Conservation (phyloP, 2,888 invertebrate genomes). For the Tuta absoluta region DNA sequence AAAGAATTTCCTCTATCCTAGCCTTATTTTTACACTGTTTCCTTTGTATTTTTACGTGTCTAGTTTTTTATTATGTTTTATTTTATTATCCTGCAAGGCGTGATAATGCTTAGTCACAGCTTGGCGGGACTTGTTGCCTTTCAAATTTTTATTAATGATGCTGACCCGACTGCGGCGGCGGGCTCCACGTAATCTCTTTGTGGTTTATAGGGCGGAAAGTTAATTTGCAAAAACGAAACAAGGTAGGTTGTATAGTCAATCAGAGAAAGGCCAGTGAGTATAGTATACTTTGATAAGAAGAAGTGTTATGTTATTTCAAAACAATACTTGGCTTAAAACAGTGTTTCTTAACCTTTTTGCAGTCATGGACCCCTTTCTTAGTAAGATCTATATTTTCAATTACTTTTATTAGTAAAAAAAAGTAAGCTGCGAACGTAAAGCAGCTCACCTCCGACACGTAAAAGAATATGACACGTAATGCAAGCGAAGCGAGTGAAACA, state of each 20-base stretch:
- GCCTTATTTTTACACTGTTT: neutral
- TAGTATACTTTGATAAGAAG: neutral
- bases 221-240: conserved; percentile 23
- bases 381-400: no score
- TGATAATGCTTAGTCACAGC: conserved; percentile 57
- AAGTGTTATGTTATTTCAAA: neutral
- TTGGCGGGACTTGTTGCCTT: conserved; percentile 60
- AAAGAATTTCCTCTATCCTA: neutral
- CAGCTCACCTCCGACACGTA: no score
- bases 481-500: no score
- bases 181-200: conserved; percentile 50
- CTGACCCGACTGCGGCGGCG: conserved; percentile 37
- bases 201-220: conserved; percentile 45
- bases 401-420: no score
- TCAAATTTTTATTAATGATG: conserved; percentile 65
- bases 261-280: neutral
- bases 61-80: neutral
- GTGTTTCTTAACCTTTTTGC: no score
- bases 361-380: no score
- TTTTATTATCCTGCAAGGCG: conserved; percentile 19
- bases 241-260: neutral
- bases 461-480: no score
- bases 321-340: no score
- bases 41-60: neutral
- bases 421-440: no score